Conservation (phyloP, 2,113 vertebrate genomes). For the Bos indicus region DNA sequence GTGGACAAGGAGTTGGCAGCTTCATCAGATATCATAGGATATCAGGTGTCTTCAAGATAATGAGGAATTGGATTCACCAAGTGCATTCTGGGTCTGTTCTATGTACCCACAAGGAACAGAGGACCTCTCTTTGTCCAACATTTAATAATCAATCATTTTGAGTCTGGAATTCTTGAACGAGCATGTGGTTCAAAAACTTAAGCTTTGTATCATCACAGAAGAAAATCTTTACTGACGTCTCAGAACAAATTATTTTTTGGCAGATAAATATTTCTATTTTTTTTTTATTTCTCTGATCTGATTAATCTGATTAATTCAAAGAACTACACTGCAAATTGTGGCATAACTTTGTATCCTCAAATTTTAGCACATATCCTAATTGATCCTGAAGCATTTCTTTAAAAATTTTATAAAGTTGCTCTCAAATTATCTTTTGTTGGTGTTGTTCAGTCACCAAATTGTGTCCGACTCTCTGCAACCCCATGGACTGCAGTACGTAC, state of each 20-base stretch:
- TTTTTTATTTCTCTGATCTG: neutral
- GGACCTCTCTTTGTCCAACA: slow-evolving; percentile 70
- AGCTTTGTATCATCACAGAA: slow-evolving; percentile 66
- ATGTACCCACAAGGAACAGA: slow-evolving; percentile 79
- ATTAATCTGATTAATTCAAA: slow-evolving; percentile 11
- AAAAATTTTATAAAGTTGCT: slow-evolving; percentile 32
- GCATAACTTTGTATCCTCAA: neutral
- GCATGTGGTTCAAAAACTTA: slow-evolving; percentile 64
- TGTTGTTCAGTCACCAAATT: neutral
- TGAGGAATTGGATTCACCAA: slow-evolving; percentile 83
- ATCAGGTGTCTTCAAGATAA: slow-evolving; percentile 91
- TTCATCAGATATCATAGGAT: slow-evolving; percentile 77
- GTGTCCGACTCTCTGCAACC: neutral
- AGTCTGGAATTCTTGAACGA: slow-evolving; percentile 6
- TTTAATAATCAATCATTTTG: slow-evolving; percentile 80
- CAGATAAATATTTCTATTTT: slow-evolving; percentile 51
- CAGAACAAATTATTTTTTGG: slow-evolving; percentile 56
- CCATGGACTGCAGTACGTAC: neutral
- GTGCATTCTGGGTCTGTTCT: slow-evolving; percentile 85
- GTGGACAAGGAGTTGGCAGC: slow-evolving; percentile 84
- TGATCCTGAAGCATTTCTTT: neutral
- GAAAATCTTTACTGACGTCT: slow-evolving; percentile 69
- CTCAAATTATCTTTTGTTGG: neutral
- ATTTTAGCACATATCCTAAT: neutral
- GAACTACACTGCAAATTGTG: neutral